Conservation (phyloP, 2,888 invertebrate species). For the Adelognathus sp. region DNA sequence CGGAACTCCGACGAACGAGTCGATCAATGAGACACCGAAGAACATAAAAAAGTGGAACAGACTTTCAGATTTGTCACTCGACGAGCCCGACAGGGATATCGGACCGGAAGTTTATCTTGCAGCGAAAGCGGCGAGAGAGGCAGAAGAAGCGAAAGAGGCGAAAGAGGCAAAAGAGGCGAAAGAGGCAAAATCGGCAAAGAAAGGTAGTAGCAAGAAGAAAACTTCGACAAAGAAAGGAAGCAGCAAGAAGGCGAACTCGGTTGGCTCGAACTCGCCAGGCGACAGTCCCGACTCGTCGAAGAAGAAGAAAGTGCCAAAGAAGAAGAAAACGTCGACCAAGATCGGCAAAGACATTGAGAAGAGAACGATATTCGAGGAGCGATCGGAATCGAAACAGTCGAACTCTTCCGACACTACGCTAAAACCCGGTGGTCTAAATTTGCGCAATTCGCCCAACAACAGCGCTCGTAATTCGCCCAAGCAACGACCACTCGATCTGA, state of each 20-base stretch:
- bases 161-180: conserved; percentile 46
- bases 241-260: conserved; percentile 54
- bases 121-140: conserved; percentile 36
- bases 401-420: conserved; percentile 60
- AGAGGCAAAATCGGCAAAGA: conserved; percentile 38
- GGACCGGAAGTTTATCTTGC: conserved; percentile 63
- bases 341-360: conserved; percentile 79
- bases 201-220: conserved; percentile 44
- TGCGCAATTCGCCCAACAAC: conserved; percentile 60
- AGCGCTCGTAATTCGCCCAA: conserved; percentile 70
- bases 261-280: conserved; percentile 50
- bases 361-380: conserved; percentile 58
- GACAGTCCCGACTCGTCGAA: conserved; percentile 70
- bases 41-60: conserved; percentile 75
- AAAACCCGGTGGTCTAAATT: conserved; percentile 58
- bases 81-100: conserved; percentile 66
- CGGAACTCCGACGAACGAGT: conserved; percentile 74
- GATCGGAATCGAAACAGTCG: conserved; percentile 57
- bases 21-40: conserved; percentile 40
- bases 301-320: conserved; percentile 72
- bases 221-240: conserved; percentile 33
- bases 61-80: conserved; percentile 70
- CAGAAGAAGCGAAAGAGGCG: conserved; percentile 46
- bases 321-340: conserved; percentile 73
- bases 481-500: conserved; percentile 76